Evolutionary conservation across 2,888 invertebrate genomes (phyloP).

Genomic region (Drosophila crucigera): DNA sequence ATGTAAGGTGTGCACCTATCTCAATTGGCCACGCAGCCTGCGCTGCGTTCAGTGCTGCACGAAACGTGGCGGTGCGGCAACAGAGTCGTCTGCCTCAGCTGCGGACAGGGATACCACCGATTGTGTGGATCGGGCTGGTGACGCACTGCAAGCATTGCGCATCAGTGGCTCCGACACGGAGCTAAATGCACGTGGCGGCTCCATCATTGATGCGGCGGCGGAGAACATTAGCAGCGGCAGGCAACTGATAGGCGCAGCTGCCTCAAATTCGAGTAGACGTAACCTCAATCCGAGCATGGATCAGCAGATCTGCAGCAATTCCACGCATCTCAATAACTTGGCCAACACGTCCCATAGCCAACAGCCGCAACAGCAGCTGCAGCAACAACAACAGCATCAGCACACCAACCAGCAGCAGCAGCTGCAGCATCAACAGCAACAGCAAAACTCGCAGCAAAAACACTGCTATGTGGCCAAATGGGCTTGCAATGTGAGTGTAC

Average conservation of each 20-base stretch:
- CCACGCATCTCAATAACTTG: slow-evolving; percentile 81
- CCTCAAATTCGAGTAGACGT: slow-evolving; percentile 74
- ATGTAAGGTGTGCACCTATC: slow-evolving; percentile 90
- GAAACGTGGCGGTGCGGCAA: slow-evolving; percentile 70
- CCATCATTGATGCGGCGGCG: slow-evolving; percentile 7
- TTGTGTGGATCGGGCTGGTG: slow-evolving; percentile 56
- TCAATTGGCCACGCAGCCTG: slow-evolving; percentile 89
- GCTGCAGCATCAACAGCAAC: slow-evolving; percentile 60
- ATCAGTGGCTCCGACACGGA: slow-evolving; percentile 83
- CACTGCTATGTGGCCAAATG: slow-evolving; percentile 85
- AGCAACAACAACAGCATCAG: slow-evolving; percentile 46
- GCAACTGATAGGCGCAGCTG: slow-evolving; percentile 76
- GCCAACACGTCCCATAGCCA: slow-evolving; percentile 77
- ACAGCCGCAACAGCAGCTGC: slow-evolving; percentile 48
- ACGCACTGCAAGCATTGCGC: slow-evolving; percentile 78
- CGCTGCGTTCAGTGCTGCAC: slow-evolving; percentile 84
- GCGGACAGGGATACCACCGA: slow-evolving; percentile 45
- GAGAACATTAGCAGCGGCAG: slow-evolving; percentile 36
- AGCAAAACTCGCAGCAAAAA: slow-evolving; percentile 72
- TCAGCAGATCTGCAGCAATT: slow-evolving; percentile 67
- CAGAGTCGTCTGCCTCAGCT: slow-evolving; percentile 19
- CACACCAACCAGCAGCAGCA: slow-evolving; percentile 52
- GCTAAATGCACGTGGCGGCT: slow-evolving; percentile 63
- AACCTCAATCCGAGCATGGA: slow-evolving; percentile 79
- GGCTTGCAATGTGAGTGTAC: slow-evolving; percentile 87